Evolutionary conservation across 2,113 vertebrate genomes (phyloP).

Genomic region (Coracopsis vasa): DNA sequence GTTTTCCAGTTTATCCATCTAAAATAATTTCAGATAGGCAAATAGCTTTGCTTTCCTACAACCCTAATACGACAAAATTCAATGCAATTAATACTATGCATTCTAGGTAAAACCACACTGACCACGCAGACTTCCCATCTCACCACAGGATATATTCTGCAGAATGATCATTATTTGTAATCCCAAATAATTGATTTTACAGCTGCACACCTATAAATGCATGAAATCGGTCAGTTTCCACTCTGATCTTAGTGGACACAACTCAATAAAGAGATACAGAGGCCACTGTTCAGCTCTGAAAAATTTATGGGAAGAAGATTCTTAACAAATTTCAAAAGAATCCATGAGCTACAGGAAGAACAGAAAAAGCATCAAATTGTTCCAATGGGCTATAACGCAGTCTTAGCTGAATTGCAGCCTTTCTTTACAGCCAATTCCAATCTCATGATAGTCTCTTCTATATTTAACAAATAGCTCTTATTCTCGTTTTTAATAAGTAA

Average conservation of each 20-base stretch:
- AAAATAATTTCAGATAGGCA: not conserved
- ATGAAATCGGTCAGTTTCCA: not conserved
- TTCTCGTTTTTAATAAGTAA: not conserved
- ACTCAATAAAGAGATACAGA: not conserved
- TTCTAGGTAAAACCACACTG: not conserved
- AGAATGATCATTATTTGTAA: not conserved
- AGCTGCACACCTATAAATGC: not conserved
- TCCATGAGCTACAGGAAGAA: not conserved
- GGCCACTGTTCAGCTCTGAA: not conserved
- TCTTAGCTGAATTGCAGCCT: not conserved
- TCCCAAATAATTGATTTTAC: not conserved
- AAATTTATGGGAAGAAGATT: not conserved
- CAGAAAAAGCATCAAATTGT: not conserved
- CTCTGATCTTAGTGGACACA: not conserved
- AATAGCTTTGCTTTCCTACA: not conserved
- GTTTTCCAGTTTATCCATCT: not conserved
- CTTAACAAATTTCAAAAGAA: not conserved
- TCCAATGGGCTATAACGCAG: not conserved
- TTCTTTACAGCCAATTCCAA: not conserved
- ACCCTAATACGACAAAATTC: not conserved
- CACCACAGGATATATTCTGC: not conserved
- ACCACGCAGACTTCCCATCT: not conserved
- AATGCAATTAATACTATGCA: not conserved
- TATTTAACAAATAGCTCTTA: not conserved
- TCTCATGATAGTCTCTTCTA: not conserved